phyloP scores from a whole-genome alignment of 2,888 invertebrate genomes.

The Cosmia trapezina region DNA sequence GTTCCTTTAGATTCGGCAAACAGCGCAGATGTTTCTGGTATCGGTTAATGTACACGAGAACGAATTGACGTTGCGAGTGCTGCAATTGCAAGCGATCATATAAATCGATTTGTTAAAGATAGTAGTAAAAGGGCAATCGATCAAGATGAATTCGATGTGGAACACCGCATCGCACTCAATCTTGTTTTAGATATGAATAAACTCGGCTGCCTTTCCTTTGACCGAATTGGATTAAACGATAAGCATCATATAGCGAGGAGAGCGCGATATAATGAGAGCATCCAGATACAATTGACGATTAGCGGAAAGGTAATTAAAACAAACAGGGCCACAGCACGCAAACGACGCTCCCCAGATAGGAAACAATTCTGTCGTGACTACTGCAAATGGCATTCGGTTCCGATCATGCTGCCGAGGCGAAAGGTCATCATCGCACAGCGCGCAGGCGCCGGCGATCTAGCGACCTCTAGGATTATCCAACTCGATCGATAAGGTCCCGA shows the following conservation, averaged over 20 bases:
- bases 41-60: slow-evolving; percentile 73
- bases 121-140: slow-evolving; percentile 78
- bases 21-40: slow-evolving; percentile 68
- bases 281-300: slow-evolving; percentile 43
- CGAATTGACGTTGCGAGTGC: slow-evolving; percentile 70
- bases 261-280: slow-evolving; percentile 46
- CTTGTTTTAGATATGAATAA: slow-evolving; percentile 75
- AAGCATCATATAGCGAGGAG: slow-evolving; percentile 54
- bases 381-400: slow-evolving; percentile 80
- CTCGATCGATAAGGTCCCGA: slow-evolving; percentile 84
- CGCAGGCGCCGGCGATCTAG: slow-evolving; percentile 80
- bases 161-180: slow-evolving; percentile 72
- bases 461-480: slow-evolving; percentile 88
- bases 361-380: slow-evolving; percentile 79
- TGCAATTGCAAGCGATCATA: slow-evolving; percentile 76
- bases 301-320: slow-evolving; percentile 62
- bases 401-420: slow-evolving; percentile 73
- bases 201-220: slow-evolving; percentile 62
- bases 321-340: slow-evolving; percentile 49
- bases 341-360: slow-evolving; percentile 69
- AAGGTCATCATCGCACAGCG: slow-evolving; percentile 79
- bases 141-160: slow-evolving; percentile 77
- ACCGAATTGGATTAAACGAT: slow-evolving; percentile 65
- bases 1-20: slow-evolving; percentile 70
- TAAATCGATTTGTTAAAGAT: slow-evolving; percentile 81